Conservation (phyloP, 2,797 vertebrate genomes). For the Botia kubotai region DNA sequence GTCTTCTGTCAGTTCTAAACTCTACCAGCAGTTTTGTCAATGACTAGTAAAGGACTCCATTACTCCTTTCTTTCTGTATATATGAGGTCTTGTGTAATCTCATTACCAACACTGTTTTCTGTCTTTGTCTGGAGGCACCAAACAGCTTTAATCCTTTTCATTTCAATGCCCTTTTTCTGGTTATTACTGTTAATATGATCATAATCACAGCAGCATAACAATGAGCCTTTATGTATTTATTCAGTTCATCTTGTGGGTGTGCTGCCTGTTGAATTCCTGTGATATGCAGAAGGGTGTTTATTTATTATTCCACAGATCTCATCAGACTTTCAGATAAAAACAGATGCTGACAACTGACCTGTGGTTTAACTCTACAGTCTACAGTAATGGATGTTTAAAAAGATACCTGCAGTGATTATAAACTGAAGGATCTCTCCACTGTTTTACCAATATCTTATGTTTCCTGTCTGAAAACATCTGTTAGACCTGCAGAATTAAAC, state of each 20-base stretch:
- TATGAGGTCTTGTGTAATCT: not conserved
- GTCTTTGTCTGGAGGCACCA: not conserved
- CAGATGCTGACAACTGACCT: not conserved
- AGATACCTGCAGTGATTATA: not conserved
- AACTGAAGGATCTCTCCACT: not conserved
- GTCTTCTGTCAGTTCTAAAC: no score
- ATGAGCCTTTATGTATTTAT: not conserved
- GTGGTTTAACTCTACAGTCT: not conserved
- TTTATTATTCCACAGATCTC: not conserved
- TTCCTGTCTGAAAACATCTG: constrained; percentile 1
- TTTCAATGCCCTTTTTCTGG: no score
- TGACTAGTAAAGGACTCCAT: no score
- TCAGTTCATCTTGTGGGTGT: not conserved
- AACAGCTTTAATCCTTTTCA: not conserved
- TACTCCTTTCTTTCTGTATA: no score
- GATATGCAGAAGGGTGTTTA: not conserved
- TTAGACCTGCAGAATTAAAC: not conserved
- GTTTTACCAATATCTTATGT: not conserved
- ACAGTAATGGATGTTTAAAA: no score
- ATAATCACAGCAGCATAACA: not conserved
- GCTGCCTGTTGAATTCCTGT: not conserved
- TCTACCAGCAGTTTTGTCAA: no score
- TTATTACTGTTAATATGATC: no score
- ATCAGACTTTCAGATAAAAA: not conserved
- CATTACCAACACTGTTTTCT: not conserved